phyloP scores from a whole-genome alignment of 2,113 vertebrate genomes.

The Laticauda laticaudata region DNA sequence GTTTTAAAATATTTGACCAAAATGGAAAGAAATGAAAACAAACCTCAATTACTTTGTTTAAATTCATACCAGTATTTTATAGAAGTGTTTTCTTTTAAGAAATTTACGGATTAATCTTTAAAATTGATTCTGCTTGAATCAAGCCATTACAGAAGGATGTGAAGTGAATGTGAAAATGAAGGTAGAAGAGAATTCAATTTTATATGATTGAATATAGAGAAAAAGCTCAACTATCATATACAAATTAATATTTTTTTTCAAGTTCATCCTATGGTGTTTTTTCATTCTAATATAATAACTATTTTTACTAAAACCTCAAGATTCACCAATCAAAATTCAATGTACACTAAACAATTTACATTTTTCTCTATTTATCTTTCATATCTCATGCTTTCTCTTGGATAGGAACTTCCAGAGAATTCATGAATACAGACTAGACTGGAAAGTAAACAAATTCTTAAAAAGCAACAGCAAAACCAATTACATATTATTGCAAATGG shows the following conservation, averaged over 20 bases:
- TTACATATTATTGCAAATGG: neutral
- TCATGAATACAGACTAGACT: neutral
- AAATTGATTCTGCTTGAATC: neutral
- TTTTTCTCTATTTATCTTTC: neutral
- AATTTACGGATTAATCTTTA: neutral
- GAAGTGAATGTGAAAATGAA: neutral
- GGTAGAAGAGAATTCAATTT: neutral
- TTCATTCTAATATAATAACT: neutral
- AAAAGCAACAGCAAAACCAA: neutral
- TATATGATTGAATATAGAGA: neutral
- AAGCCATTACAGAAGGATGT: neutral
- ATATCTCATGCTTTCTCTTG: neutral
- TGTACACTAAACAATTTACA: neutral
- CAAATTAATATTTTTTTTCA: neutral
- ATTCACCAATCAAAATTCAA: neutral
- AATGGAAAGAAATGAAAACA: neutral
- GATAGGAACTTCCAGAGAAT: neutral
- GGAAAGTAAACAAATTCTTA: neutral
- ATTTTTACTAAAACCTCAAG: neutral
- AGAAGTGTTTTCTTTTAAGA: neutral
- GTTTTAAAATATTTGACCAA: neutral
- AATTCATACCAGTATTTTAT: neutral
- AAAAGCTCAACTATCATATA: neutral
- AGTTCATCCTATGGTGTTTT: neutral
- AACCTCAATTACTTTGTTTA: neutral